Percentiles rank a stretch among this genome's conserved stretches.
These are phyloP conservation scores for Dryomyza anilis DNA, from an alignment of 2,888 invertebrate species.

Conservation along the genomic window DNA sequence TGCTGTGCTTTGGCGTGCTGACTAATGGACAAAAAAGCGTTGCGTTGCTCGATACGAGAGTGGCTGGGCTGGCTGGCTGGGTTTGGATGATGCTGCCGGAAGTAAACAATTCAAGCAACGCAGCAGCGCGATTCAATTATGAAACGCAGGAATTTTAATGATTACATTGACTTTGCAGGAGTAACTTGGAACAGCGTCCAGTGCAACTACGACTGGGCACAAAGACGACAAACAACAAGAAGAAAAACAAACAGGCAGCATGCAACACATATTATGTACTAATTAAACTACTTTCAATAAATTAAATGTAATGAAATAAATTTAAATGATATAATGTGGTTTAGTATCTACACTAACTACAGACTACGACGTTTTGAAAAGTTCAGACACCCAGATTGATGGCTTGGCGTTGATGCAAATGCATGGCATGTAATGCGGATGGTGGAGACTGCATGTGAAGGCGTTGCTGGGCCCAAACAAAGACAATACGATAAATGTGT, in stretches of 20 bases:
- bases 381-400: not conserved
- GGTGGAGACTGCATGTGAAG: not conserved
- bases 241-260: constrained; percentile 2
- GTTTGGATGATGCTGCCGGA: too few relatives aligned
- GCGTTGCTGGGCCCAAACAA: not conserved
- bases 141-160: not conserved
- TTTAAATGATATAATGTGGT: too few relatives aligned
- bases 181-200: not conserved
- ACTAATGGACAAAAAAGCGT: not conserved
- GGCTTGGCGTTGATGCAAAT: not conserved
- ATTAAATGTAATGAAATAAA: not conserved
- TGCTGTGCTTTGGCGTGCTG: not conserved
- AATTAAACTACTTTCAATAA: not conserved
- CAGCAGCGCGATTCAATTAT: constrained; percentile 1
- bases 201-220: not conserved
- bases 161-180: not conserved
- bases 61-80: too few relatives aligned
- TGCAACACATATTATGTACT: constrained; percentile 8
- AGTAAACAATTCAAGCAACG: constrained; percentile 12
- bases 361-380: not conserved
- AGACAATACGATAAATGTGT: not conserved
- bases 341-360: not conserved
- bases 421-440: not conserved
- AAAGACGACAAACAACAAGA: not conserved
- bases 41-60: not conserved